Conservation (phyloP, 2,797 vertebrate species). For the Sorex maritimensis region DNA sequence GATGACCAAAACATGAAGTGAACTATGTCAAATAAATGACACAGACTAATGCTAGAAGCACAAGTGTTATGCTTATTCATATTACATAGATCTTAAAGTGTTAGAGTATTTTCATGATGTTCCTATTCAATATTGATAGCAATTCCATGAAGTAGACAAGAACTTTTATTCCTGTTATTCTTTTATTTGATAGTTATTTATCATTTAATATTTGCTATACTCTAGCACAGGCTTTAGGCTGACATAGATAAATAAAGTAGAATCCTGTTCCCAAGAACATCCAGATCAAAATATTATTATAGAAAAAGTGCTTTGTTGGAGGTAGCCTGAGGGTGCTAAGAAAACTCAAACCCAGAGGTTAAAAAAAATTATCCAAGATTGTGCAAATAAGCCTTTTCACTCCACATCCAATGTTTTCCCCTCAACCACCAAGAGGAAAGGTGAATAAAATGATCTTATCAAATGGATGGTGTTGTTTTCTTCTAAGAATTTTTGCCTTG, state of each 20-base stretch:
- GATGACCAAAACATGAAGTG: neutral
- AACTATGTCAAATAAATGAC: slow-evolving; percentile 16
- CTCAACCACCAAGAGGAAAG: neutral
- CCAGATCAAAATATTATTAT: neutral
- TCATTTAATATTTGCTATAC: slow-evolving; percentile 36
- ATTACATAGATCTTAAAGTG: slow-evolving; percentile 49
- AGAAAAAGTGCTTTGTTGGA: slow-evolving; percentile 11
- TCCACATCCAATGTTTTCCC: neutral
- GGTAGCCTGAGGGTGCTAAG: neutral
- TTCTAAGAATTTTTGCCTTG: neutral
- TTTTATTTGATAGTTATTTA: slow-evolving; percentile 43
- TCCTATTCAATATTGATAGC: slow-evolving; percentile 37
- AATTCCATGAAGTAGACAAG: neutral
- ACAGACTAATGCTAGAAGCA: slow-evolving; percentile 25
- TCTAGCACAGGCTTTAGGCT: neutral
- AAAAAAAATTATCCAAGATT: neutral
- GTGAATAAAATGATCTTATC: neutral
- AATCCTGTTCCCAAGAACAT: slow-evolving; percentile 9
- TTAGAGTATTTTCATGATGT: neutral
- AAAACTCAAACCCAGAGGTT: slow-evolving; percentile 2
- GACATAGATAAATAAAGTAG: slow-evolving; percentile 34
- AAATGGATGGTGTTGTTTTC: neutral
- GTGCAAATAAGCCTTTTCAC: neutral
- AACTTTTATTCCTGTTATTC: slow-evolving; percentile 28
- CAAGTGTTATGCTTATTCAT: slow-evolving; percentile 1